Evolutionary conservation across 2,113 vertebrate genomes (phyloP), one percentile per base, ranked within the genome.

Genomic region (Rhegmatorhina hoffmannsi): DNA sequence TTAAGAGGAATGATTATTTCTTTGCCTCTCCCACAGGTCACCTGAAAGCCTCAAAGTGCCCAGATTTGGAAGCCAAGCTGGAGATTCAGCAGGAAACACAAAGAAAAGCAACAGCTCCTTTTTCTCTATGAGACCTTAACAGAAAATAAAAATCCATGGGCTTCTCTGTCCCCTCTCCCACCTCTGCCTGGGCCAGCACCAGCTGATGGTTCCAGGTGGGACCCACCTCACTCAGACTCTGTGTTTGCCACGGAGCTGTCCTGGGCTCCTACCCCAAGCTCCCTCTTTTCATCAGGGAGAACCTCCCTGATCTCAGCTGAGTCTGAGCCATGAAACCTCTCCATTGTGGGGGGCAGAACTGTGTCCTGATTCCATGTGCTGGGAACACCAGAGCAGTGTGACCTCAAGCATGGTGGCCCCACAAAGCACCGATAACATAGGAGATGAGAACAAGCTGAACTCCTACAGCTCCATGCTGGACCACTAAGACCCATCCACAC

Each of bases 391-490:
- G 25, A 21, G 4, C 18, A 7, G 11, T 0, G 66, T 24, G 8
- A 44, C 28, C 12, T 0, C 24, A 38, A 70, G 14, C 0, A 0
- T 36, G 11, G 56, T 33, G 28, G 33, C 34, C 52, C n/a, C 24
- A 7, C 29, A 56, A 49, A 40, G 5, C 55, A 36, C 23, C 2
- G 0, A 6, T 28, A 40, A 53, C 6, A 1, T 0, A 9, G 4
- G 12, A 44, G 7, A 26, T 56, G 44, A 64, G 44, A 66, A 25
- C 29, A 23, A 53, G 36, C 17, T 20, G 34, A 49, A 63, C 26
- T 59, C 66, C 78, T 53, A 6, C 73, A 69, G n/a, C 49, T 36
- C 11, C 29, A 8, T 1, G 0, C 50, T 25, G n/a, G 28, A 53
- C 31, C 56, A 44, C 31, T 40, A 40, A 3, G 28, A 13, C 20